A percentile compares a stretch with the other conserved stretches of the same genome.
Conservation (phyloP, 2,113 vertebrate genomes). For the Pogonocichla stellata region DNA sequence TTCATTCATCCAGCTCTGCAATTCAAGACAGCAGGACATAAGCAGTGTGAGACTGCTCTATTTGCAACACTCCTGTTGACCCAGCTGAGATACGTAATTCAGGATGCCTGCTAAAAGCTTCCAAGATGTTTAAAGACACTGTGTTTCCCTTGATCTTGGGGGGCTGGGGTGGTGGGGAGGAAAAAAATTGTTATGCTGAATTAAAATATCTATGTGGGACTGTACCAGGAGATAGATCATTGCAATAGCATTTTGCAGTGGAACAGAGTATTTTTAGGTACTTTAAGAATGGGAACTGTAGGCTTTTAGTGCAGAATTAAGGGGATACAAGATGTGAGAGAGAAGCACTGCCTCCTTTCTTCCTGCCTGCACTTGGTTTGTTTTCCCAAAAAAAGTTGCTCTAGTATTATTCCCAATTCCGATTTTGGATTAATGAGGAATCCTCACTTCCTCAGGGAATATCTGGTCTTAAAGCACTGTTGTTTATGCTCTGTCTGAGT, state of each 20-base stretch:
- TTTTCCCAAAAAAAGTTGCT: background rate
- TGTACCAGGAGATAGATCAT: background rate
- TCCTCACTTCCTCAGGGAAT: background rate
- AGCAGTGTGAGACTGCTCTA: background rate
- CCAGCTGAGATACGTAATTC: background rate
- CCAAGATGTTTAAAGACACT: background rate
- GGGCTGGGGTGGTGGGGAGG: rapidly evolving
- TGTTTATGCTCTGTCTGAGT: background rate
- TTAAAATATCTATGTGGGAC: background rate
- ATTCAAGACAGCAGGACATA: background rate
- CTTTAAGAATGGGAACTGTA: background rate
- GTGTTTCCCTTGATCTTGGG: background rate
- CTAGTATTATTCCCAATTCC: background rate
- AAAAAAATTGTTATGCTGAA: background rate
- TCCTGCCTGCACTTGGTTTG: background rate
- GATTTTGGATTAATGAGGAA: background rate
- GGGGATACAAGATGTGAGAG: background rate
- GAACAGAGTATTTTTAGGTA: background rate
- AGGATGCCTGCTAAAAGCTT: background rate
- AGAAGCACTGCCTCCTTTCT: background rate
- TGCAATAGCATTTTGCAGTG: background rate
- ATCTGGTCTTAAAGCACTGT: background rate
- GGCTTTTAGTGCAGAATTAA: background rate
- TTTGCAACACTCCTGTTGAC: background rate
- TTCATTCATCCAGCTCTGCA: background rate